These are phyloP conservation scores for Bombus fervidus DNA, from an alignment of 1,140 invertebrate species.

Conservation along the genomic window DNA sequence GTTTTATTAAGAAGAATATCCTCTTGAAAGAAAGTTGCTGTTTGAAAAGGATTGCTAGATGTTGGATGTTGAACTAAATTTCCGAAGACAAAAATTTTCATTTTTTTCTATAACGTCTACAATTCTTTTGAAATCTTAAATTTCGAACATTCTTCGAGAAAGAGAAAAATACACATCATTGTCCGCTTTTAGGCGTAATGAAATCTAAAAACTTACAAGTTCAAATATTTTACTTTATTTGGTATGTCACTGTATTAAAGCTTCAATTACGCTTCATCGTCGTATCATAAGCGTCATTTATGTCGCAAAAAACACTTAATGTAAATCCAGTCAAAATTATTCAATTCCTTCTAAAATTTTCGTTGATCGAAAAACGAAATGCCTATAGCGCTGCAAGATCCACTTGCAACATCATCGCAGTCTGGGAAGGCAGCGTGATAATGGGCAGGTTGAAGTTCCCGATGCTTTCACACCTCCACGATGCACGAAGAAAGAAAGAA, in stretches of 20 bases:
- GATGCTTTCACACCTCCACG: constrained; percentile 45
- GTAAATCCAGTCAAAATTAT: neutral
- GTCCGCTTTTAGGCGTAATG: too few relatives aligned
- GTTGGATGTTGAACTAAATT: too few relatives aligned
- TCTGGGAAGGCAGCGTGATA: neutral
- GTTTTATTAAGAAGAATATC: neutral
- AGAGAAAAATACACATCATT: too few relatives aligned
- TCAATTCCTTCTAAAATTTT: neutral
- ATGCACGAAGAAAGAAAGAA: neutral
- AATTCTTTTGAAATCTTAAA: too few relatives aligned
- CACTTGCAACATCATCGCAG: neutral
- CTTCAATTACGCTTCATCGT: neutral
- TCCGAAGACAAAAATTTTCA: too few relatives aligned
- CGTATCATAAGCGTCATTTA: neutral
- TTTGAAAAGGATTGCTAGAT: too few relatives aligned
- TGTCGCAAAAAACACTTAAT: rapidly evolving
- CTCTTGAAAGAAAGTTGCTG: neutral
- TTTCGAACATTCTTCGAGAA: too few relatives aligned
- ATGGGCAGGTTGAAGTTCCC: constrained; percentile 41
- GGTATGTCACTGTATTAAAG: neutral
- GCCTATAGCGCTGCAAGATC: neutral
- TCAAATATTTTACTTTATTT: too few relatives aligned
- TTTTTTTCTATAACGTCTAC: too few relatives aligned
- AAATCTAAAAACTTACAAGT: too few relatives aligned
- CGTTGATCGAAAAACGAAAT: rapidly evolving